Conservation (phyloP, 2,888 invertebrate genomes). For the Tromatobia lineatoria region DNA sequence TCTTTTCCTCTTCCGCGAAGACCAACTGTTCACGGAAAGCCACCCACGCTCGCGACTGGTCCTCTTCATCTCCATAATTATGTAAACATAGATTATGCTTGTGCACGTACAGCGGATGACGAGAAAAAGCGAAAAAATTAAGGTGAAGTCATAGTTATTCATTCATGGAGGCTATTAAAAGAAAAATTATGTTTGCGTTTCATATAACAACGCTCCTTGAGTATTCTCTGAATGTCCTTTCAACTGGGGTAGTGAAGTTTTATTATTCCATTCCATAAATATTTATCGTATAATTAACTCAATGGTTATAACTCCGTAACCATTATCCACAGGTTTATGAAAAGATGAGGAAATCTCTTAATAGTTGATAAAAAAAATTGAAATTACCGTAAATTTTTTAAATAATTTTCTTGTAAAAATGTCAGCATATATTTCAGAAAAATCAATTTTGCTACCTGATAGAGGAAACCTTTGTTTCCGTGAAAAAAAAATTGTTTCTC, state of each 20-base stretch:
- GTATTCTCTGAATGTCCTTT: neutral
- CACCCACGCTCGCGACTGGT: constrained; percentile 4
- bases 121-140: constrained; percentile 11
- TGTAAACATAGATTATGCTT: constrained; percentile 51
- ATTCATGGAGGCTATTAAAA: constrained; percentile 37
- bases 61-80: constrained; percentile 44
- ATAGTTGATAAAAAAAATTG: too few species aligned
- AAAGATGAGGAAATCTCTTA: too few species aligned
- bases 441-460: too few species aligned
- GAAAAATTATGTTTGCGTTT: constrained; percentile 16
- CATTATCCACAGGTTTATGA: too few species aligned
- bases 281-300: too few species aligned
- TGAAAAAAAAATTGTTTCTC: too few species aligned
- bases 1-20: neutral
- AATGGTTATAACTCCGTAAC: too few species aligned
- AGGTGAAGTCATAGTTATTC: constrained; percentile 38
- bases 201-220: neutral
- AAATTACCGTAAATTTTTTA: too few species aligned
- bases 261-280: neutral
- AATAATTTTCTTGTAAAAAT: too few species aligned
- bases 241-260: neutral
- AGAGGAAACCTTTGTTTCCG: too few species aligned
- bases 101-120: constrained; percentile 30
- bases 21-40: neutral
- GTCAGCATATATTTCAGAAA: too few species aligned